Base-by-base conservation (phyloP, 2,888 invertebrate genomes). In the Diarsia rubi region DNA sequence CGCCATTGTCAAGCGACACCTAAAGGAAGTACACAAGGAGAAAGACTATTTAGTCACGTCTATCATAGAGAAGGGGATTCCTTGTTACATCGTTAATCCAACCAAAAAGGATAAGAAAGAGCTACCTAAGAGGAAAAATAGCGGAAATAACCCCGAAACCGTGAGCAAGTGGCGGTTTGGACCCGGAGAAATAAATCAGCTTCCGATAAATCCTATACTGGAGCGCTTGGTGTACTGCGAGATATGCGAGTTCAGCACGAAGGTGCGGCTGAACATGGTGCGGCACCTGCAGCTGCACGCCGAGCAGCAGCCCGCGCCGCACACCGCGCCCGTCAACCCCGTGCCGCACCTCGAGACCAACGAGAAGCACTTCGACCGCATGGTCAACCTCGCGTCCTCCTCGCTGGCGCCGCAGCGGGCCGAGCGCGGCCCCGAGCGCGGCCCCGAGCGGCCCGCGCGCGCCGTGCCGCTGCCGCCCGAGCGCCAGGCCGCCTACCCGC, bases 361-460 rank as follows among this genome's bases (percentile, higher is more conserved):
- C 83, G 98, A 98, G 90, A 97, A 97, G 84, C 98, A 98, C 97
- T 98, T 98, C 89, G 98, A 98, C 91, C 98, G 98, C 91, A 98
- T 98, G 98, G 97, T 98, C 0, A 98, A 98, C 91, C 96, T 98
- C 27, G 98, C 98, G 0, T 97, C 98, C n/a, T 98, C 98, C 84
- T 98, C 97, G 19, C 86, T 92, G 27, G 84, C 82, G 1, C 86
- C 87, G 2, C 94, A 27, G 90, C 77, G 85, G 73, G 31, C n/a
- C 37, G 72, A 31, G 16, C 64, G 73, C 12, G 44, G 93, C 0
- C 0, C 85, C 91, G 1, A 89, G 90, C 1, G 93, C 94, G 79
- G 97, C 97, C 0, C 85, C 91, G 1, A 89, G 90, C 1, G 93
- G 94, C 80, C 97, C 97, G 0, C 91, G 91, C 73, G 37, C 42